Evolutionary conservation across 2,797 vertebrate species (phyloP).

Genomic region (Pteronotus mesoamericanus): DNA sequence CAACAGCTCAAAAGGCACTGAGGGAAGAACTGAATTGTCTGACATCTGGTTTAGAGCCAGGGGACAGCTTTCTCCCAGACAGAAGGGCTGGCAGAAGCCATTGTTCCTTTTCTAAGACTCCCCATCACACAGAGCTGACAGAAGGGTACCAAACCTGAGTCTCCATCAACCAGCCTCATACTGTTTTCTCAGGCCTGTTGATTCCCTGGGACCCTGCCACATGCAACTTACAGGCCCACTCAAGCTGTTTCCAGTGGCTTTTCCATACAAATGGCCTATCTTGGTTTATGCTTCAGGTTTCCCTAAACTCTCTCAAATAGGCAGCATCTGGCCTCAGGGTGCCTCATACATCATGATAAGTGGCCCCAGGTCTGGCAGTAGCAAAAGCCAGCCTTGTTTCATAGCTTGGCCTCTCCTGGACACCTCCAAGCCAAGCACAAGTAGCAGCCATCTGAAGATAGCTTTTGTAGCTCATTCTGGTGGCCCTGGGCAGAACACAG

Average conservation of each 20-base stretch:
- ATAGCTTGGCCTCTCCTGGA: background rate
- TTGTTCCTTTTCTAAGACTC: background rate
- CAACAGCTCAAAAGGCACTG: background rate
- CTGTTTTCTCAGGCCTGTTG: background rate
- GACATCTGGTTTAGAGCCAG: background rate
- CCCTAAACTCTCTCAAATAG: background rate
- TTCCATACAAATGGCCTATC: background rate
- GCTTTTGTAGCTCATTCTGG: background rate
- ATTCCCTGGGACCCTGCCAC: background rate
- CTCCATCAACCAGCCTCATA: background rate
- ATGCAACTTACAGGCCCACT: background rate
- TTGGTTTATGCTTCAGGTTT: background rate
- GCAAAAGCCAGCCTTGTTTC: background rate
- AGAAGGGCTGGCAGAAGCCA: background rate
- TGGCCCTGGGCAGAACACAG: background rate
- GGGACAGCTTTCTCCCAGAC: background rate
- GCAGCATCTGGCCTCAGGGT: background rate
- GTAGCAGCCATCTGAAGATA: background rate
- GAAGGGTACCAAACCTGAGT: background rate
- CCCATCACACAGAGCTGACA: background rate
- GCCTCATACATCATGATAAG: background rate
- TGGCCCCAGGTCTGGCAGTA: background rate
- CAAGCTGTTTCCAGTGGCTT: background rate
- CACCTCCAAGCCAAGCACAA: background rate
- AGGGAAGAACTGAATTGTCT: background rate